phyloP scores from a whole-genome alignment of 1,140 invertebrate genomes.

The Agrilus planipennis region DNA sequence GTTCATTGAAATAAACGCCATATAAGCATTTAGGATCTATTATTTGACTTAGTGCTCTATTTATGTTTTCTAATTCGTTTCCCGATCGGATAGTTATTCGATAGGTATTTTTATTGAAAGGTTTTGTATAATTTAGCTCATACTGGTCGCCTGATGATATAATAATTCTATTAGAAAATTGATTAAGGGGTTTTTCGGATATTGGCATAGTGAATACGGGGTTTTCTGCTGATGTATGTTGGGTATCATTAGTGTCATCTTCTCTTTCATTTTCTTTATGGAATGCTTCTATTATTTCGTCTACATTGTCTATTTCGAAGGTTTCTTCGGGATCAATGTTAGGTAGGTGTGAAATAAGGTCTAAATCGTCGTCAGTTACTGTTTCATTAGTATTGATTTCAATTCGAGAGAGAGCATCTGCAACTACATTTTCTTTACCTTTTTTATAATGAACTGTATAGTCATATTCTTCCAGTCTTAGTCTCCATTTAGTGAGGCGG shows the following conservation, averaged over 20 bases:
- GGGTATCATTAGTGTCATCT: background rate
- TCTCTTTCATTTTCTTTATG: too few relatives aligned
- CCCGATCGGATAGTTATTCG: background rate
- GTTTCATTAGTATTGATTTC: conserved; percentile 7
- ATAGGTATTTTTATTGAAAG: background rate
- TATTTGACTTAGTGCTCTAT: background rate
- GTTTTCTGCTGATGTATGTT: conserved; percentile 1
- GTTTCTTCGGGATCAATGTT: background rate
- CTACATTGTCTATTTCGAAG: background rate
- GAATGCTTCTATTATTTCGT: background rate
- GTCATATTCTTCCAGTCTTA: conserved; percentile 27
- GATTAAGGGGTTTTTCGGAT: conserved; percentile 1
- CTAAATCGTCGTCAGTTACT: background rate
- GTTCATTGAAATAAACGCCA: background rate
- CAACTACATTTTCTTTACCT: conserved; percentile 21
- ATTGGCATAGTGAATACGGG: conserved; percentile 1
- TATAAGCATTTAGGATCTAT: background rate
- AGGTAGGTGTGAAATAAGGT: background rate
- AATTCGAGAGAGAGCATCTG: conserved; percentile 18
- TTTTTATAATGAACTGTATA: conserved; percentile 20
- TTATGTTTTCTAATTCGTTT: conserved; percentile 1
- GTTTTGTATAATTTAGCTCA: too few relatives aligned
- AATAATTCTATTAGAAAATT: background rate
- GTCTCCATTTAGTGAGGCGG: conserved; percentile 21
- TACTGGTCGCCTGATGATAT: too few relatives aligned